phyloP scores from a whole-genome alignment of 1,140 invertebrate genomes.

The Amphibalanus amphitrite region DNA sequence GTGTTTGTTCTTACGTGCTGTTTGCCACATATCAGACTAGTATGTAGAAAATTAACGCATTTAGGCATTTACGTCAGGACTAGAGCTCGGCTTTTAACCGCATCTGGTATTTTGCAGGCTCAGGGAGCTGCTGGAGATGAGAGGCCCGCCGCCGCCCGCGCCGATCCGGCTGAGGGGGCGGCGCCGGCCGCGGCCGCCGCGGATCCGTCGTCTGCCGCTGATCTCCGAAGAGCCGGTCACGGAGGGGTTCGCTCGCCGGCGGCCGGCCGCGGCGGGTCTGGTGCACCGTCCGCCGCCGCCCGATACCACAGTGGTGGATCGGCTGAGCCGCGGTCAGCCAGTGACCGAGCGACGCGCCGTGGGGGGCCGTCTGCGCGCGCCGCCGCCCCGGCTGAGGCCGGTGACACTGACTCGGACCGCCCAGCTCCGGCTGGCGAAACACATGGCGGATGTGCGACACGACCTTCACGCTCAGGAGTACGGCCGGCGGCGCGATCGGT shows the following conservation, averaged over 20 bases:
- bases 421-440: not conserved
- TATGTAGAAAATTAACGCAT: too few relatives aligned
- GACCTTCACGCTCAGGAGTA: not conserved
- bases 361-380: not conserved
- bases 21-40: too few relatives aligned
- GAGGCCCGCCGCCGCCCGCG: not conserved
- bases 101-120: too few relatives aligned
- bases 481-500: not conserved
- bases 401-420: not conserved
- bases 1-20: too few relatives aligned
- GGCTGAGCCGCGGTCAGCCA: conserved; percentile 1
- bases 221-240: not conserved
- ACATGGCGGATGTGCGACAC: not conserved
- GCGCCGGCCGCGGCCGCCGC: not conserved
- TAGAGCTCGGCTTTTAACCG: too few relatives aligned
- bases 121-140: not conserved
- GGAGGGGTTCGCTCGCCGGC: not conserved
- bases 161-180: not conserved
- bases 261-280: not conserved
- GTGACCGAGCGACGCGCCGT: not conserved
- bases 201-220: not conserved
- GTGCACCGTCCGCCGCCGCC: not conserved
- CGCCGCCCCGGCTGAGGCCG: not conserved
- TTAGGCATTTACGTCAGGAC: too few relatives aligned
- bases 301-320: not conserved